phyloP scores from a whole-genome alignment of 2,113 vertebrate genomes.

The Cynoglossus semilaevis region DNA sequence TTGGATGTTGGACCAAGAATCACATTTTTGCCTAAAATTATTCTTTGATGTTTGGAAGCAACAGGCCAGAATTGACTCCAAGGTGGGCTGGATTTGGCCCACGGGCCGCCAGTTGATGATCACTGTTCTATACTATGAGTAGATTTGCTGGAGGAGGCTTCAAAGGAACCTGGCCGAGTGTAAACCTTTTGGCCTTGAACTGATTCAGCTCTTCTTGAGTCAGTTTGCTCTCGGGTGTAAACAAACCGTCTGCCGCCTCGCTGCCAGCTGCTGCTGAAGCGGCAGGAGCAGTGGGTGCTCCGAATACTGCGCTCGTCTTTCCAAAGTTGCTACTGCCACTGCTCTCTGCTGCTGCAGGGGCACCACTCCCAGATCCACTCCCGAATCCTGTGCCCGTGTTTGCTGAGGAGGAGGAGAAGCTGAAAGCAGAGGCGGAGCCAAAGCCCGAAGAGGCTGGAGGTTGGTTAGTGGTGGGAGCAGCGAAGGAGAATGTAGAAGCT shows the following conservation, averaged over 20 bases:
- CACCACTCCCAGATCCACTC: conserved; percentile 23
- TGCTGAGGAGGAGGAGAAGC: conserved; percentile 50
- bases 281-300: not conserved
- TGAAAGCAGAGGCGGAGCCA: conserved; percentile 55
- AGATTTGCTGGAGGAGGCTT: conserved; percentile 82
- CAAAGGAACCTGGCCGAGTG: conserved; percentile 82
- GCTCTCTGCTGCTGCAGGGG: conserved; percentile 20
- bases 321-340: conserved; percentile 30
- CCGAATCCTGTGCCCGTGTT: conserved; percentile 28
- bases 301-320: conserved; percentile 43
- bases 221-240: conserved; percentile 80
- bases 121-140: conserved; percentile 55
- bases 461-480: conserved; percentile 22
- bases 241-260: conserved; percentile 62
- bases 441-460: conserved; percentile 33
- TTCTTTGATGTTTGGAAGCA: too few species aligned
- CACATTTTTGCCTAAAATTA: too few species aligned
- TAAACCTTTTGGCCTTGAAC: conserved; percentile 82
- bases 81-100: too few species aligned
- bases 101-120: too few species aligned
- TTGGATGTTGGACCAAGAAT: too few species aligned
- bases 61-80: too few species aligned
- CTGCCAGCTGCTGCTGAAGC: conserved; percentile 10
- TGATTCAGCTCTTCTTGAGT: conserved; percentile 83
- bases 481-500: conserved; percentile 65